Evolutionary conservation across 1,140 invertebrate species (phyloP).

Genomic region (Archegozetes longisetosus): DNA sequence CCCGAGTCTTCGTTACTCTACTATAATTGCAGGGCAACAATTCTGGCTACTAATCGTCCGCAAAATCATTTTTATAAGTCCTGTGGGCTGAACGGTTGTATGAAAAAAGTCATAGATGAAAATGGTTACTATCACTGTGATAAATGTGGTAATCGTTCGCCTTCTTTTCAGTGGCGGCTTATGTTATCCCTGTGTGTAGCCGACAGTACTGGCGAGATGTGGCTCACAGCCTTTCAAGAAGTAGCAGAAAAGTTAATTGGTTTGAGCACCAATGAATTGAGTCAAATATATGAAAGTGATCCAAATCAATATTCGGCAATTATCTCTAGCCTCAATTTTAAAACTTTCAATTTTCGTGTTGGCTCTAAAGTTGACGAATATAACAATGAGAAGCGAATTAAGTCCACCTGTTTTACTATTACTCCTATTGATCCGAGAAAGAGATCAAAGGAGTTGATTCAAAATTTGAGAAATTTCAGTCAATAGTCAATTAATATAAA

Average conservation of each 20-base stretch:
- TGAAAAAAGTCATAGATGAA: conserved; percentile 80
- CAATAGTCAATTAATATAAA: neutral
- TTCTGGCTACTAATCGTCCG: conserved; percentile 42
- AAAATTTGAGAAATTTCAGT: conserved; percentile 27
- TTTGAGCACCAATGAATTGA: conserved; percentile 20
- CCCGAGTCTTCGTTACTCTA: conserved; percentile 52
- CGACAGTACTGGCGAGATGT: conserved; percentile 61
- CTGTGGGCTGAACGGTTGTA: conserved; percentile 67
- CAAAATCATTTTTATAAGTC: conserved; percentile 74
- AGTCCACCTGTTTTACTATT: conserved; percentile 47
- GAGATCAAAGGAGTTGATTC: conserved; percentile 49
- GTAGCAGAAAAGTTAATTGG: conserved; percentile 63
- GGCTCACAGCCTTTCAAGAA: conserved; percentile 79
- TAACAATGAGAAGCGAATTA: conserved; percentile 69
- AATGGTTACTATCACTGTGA: conserved; percentile 78
- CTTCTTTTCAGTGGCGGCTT: conserved; percentile 70
- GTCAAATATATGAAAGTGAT: conserved; percentile 25
- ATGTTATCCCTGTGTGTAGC: conserved; percentile 54
- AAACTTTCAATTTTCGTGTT: conserved; percentile 59
- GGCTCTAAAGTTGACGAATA: conserved; percentile 74
- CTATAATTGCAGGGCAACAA: conserved; percentile 48
- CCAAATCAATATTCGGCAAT: conserved; percentile 36
- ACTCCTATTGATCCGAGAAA: conserved; percentile 55
- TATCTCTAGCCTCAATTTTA: conserved; percentile 56
- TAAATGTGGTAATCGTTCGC: conserved; percentile 70